Evolutionary conservation across 2,888 invertebrate species (phyloP).

Genomic region (Lasioglossum marginatum): DNA sequence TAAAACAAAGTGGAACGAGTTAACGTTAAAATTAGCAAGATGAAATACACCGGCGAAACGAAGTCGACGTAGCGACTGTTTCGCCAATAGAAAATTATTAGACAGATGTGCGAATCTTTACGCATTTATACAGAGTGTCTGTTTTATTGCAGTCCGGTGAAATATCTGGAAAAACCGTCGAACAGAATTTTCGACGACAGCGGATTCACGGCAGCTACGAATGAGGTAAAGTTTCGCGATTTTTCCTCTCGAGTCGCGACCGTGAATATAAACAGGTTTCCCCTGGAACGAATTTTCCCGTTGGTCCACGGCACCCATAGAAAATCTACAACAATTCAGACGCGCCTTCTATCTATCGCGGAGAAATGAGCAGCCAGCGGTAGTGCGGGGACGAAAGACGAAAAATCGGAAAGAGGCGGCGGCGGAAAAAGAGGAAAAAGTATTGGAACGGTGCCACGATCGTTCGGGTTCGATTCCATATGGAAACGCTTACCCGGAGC

Average conservation of each 20-base stretch:
- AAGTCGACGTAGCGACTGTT: neutral
- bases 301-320: constrained; percentile 70
- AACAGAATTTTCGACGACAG: constrained; percentile 45
- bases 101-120: neutral
- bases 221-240: constrained; percentile 75
- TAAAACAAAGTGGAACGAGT: neutral
- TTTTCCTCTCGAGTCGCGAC: constrained; percentile 66
- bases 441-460: constrained; percentile 48
- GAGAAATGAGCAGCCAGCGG: constrained; percentile 46
- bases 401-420: constrained; percentile 23
- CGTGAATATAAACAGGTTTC: constrained; percentile 76
- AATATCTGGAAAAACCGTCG: neutral
- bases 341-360: constrained; percentile 53
- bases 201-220: constrained; percentile 49
- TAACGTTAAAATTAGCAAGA: constrained; percentile 15
- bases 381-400: constrained; percentile 21
- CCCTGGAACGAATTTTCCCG: constrained; percentile 56
- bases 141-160: no score
- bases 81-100: neutral
- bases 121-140: no score
- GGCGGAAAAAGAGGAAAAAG: constrained; percentile 44
- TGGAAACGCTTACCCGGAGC: constrained; percentile 71
- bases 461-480: constrained; percentile 73
- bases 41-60: neutral
- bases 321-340: constrained; percentile 80